Percentiles rank a stretch among this genome's conserved stretches.
Evolutionary conservation across 2,888 invertebrate species (phyloP).

Genomic region (Andrena praecox): DNA sequence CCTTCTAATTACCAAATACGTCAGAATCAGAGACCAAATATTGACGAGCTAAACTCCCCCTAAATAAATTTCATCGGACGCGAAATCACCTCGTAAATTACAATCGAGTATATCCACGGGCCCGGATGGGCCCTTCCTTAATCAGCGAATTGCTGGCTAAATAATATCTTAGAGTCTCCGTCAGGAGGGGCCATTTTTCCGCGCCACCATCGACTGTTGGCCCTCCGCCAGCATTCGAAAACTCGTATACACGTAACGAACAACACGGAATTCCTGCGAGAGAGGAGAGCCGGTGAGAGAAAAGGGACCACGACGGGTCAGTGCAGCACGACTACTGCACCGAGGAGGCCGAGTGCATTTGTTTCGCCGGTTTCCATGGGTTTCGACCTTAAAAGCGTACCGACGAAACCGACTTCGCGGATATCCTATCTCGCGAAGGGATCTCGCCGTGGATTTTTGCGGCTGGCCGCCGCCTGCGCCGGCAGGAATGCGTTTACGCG

Average conservation of each 20-base stretch:
- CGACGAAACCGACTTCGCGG: slow-evolving; percentile 76
- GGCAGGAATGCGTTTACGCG: slow-evolving; percentile 69
- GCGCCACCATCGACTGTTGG: not conserved
- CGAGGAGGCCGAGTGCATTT: slow-evolving; percentile 56
- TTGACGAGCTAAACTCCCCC: too few species aligned
- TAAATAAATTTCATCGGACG: too few species aligned
- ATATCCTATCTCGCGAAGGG: slow-evolving; percentile 80
- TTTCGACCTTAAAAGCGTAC: slow-evolving; percentile 78
- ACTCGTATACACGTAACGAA: not conserved
- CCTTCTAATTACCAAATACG: too few species aligned
- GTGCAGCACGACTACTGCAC: slow-evolving; percentile 27
- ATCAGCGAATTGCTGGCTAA: not conserved
- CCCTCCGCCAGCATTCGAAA: not conserved
- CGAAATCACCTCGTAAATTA: not conserved
- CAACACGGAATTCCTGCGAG: not conserved
- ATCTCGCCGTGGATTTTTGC: slow-evolving; percentile 74
- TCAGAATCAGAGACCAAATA: too few species aligned
- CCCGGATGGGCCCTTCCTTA: not conserved
- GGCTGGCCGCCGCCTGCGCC: slow-evolving; percentile 56
- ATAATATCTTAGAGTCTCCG: not conserved
- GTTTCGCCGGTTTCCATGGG: slow-evolving; percentile 66
- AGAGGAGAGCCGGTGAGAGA: not conserved
- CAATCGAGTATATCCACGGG: not conserved
- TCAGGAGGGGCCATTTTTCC: not conserved
- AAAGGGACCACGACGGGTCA: slow-evolving; percentile 24